A percentile compares a stretch with the other conserved stretches of the same genome.
phyloP scores from a whole-genome alignment of 2,888 invertebrate genomes.

The Epsilonema sp. region DNA sequence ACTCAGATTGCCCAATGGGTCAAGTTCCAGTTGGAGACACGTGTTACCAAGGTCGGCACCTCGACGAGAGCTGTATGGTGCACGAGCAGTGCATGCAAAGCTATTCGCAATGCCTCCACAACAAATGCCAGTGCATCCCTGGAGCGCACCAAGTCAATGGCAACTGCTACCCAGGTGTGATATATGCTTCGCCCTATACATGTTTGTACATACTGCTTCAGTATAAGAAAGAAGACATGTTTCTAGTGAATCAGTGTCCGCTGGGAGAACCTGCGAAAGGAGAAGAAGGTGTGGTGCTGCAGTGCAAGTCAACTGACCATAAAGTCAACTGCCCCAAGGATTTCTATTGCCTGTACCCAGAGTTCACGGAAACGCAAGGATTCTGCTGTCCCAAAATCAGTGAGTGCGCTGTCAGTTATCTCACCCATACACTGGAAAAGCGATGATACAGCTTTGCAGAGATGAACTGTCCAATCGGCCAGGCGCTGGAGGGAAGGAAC shows the following conservation, averaged over 20 bases:
- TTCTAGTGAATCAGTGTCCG: conserved; percentile 10
- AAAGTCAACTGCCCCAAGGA: conserved; percentile 8
- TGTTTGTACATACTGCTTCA: neutral
- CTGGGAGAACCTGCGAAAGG: conserved; percentile 9
- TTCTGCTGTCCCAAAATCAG: conserved; percentile 11
- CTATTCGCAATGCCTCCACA: conserved; percentile 9
- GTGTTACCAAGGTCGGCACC: neutral
- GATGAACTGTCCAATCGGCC: conserved; percentile 12
- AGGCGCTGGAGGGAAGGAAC: conserved; percentile 8
- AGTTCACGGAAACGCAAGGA: conserved; percentile 7
- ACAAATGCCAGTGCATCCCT: conserved; percentile 10
- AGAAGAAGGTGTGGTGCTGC: conserved; percentile 4
- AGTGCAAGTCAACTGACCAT: conserved; percentile 5
- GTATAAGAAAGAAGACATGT: neutral
- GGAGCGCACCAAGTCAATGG: conserved; percentile 7
- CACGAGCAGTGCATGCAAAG: conserved; percentile 10
- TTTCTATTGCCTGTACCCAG: conserved; percentile 10
- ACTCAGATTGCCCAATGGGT: conserved; percentile 6
- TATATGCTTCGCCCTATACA: neutral
- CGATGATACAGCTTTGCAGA: conserved; percentile 4
- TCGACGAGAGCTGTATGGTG: conserved; percentile 8
- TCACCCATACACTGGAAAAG: neutral
- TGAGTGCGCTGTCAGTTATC: neutral
- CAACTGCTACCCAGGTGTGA: conserved; percentile 8
- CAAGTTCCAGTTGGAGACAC: neutral